Evolutionary conservation across 2,797 vertebrate species (phyloP).

Genomic region (Liasis olivaceus): DNA sequence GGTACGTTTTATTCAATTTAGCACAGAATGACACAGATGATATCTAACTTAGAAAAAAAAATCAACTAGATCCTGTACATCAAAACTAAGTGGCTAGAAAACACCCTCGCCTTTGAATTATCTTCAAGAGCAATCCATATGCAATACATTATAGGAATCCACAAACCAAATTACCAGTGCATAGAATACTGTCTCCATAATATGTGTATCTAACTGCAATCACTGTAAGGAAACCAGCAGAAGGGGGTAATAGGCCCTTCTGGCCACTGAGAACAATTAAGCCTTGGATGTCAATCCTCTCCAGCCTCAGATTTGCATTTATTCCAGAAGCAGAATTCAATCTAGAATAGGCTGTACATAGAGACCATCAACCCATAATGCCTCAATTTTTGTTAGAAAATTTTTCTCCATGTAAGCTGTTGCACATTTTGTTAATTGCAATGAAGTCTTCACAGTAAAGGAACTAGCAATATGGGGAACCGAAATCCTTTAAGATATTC

Average conservation of each 20-base stretch:
- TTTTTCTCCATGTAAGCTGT: background rate
- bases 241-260: background rate
- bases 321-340: background rate
- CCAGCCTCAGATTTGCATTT: background rate
- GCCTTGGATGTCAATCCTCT: background rate
- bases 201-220: background rate
- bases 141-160: background rate
- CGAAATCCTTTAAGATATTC: background rate
- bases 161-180: background rate
- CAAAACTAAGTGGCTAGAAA: background rate
- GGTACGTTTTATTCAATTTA: background rate
- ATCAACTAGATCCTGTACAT: background rate
- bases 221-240: background rate
- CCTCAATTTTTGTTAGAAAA: background rate
- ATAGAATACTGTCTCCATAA: background rate
- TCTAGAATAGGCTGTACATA: background rate
- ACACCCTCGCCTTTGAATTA: background rate
- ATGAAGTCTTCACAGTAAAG: background rate
- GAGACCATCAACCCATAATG: background rate
- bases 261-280: background rate
- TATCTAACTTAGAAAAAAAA: background rate
- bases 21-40: background rate
- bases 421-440: background rate
- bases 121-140: background rate
- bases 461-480: background rate